Evolutionary conservation across 2,888 invertebrate species (phyloP), one percentile per base, ranked within the genome.

Genomic region (Acronicta alni): DNA sequence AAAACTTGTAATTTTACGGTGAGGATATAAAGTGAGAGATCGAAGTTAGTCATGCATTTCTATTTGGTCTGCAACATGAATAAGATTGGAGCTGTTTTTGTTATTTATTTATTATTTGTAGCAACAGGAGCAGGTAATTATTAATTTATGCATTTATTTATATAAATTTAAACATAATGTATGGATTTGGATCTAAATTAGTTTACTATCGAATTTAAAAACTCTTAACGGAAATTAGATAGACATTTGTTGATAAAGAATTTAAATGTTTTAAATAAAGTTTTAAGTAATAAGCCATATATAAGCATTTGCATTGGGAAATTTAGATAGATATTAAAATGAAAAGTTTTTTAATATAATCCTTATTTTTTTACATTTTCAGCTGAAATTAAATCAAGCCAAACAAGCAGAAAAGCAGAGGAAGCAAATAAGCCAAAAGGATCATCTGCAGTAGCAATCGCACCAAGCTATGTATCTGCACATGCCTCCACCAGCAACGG

Each of bases 11-110:
- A 83, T 85, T 83, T 85, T 72, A 80, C 78, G 79, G 79, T 72
- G 72, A 64, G 83, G 79, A 89, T 91, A 91, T 89, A 90, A 86
- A 82, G 77, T 85, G 81, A 76, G 82, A 78, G 75, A 70, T 77
- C 72, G 77, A 72, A 71, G 76, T 71, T 72, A 64, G 66, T 72
- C 70, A 79, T 87, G 86, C 89, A 90, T 89, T 90, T 82, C 69
- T 73, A 65, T 78, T 79, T 71, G 60, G 77, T 77, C 77, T 79
- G 79, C 82, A 84, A 77, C 80, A 90, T 87, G 90, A 75, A 71
- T 74, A 80, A 81, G 80, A 74, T 81, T 57, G 66, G 67, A 61
- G 41, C 69, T 26, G 56, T 72, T 54, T 32, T 81, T 57, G 61
- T 81, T 53, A 52, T 82, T 51, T 73, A 67, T 67, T 52, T 75